Conservation (phyloP, 2,113 vertebrate genomes). For the Neogale vison region DNA sequence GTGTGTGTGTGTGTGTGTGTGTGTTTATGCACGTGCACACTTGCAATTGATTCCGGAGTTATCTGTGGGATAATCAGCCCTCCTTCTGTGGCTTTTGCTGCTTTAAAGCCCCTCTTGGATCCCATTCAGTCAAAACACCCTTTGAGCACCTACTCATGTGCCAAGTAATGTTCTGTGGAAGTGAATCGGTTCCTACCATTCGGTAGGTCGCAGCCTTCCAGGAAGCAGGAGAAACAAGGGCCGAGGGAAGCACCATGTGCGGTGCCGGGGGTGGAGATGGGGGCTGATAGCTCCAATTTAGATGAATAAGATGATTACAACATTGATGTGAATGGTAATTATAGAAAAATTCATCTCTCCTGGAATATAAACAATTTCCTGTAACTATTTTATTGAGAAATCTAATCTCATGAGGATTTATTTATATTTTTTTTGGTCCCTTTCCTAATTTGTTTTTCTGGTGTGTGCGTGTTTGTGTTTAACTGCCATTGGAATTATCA, state of each 20-base stretch:
- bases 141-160: neutral
- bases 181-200: neutral
- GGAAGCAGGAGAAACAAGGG: neutral
- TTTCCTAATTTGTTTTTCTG: neutral
- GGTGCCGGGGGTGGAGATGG: accelerated
- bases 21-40: neutral
- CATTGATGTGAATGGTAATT: neutral
- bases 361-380: constrained; percentile 1
- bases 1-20: neutral
- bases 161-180: neutral
- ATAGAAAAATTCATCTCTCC: neutral
- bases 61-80: neutral
- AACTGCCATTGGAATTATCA: neutral
- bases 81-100: neutral
- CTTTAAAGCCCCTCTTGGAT: neutral
- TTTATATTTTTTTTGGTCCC: neutral
- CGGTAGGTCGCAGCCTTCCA: neutral
- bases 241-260: too few relatives aligned
- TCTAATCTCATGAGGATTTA: neutral
- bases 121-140: neutral
- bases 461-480: neutral
- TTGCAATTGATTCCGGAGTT: neutral
- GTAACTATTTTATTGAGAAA: constrained; percentile 35
- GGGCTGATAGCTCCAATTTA: neutral
- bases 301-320: neutral